phyloP scores from a whole-genome alignment of 2,113 vertebrate species.

The Pygathrix nemaeus region DNA sequence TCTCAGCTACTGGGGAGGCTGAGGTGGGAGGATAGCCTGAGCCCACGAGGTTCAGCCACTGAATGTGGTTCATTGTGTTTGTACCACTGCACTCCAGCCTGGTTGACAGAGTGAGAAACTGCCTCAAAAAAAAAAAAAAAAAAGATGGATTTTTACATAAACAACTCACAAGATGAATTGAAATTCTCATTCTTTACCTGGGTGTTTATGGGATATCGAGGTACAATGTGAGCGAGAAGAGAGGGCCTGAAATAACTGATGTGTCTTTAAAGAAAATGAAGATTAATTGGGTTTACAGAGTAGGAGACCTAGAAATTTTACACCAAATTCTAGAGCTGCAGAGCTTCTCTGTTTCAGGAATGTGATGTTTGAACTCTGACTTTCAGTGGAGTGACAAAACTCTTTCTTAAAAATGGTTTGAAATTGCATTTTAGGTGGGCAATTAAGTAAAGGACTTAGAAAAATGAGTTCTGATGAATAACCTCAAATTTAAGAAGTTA shows the following conservation, averaged over 20 bases:
- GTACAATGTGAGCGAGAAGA: background rate
- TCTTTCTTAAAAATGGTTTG: background rate
- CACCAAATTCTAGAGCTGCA: background rate
- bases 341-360: background rate
- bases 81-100: too few species aligned
- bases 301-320: background rate
- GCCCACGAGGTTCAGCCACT: too few species aligned
- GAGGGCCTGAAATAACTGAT: background rate
- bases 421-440: background rate
- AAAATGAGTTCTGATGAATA: background rate
- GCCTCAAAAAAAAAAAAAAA: too few species aligned
- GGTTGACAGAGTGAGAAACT: too few species aligned
- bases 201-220: background rate
- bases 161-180: background rate
- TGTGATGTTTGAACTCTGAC: background rate
- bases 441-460: background rate
- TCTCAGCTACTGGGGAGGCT: too few species aligned
- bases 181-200: background rate
- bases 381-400: background rate
- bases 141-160: background rate
- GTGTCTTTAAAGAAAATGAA: background rate
- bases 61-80: too few species aligned
- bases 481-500: background rate
- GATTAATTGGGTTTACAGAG: background rate
- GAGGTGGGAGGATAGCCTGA: too few species aligned